phyloP scores from a whole-genome alignment of 1,140 invertebrate species.

The Nebria ingens region DNA sequence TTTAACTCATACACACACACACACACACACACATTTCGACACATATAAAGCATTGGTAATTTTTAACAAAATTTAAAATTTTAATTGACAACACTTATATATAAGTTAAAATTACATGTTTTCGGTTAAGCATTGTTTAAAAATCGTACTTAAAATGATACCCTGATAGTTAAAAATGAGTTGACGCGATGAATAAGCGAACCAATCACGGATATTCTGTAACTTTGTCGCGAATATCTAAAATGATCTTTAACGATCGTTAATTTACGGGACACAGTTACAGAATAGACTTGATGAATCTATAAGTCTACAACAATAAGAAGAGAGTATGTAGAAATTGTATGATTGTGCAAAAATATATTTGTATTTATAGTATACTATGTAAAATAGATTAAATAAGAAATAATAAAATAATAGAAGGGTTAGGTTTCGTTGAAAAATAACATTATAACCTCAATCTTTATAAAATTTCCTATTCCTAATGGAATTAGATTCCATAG shows the following conservation, averaged over 20 bases:
- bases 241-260: no score
- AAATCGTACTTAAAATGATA: not conserved
- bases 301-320: no score
- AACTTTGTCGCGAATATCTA: no score
- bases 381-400: not conserved
- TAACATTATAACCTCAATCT: not conserved
- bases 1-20: not conserved
- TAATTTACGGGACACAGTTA: no score
- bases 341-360: conserved; percentile 5
- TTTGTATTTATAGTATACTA: not conserved
- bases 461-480: not conserved
- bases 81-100: conserved; percentile 6
- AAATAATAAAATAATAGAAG: not conserved
- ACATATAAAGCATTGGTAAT: not conserved
- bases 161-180: not conserved
- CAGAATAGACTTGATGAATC: no score
- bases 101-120: not conserved
- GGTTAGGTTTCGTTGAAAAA: not conserved
- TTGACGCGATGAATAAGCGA: no score
- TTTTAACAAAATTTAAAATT: conserved; percentile 6
- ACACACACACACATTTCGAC: not conserved
- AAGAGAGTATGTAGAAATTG: no score
- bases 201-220: no score
- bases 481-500: not conserved
- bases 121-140: not conserved